phyloP scores from a whole-genome alignment of 2,888 invertebrate genomes.

The Philaethria dido region DNA sequence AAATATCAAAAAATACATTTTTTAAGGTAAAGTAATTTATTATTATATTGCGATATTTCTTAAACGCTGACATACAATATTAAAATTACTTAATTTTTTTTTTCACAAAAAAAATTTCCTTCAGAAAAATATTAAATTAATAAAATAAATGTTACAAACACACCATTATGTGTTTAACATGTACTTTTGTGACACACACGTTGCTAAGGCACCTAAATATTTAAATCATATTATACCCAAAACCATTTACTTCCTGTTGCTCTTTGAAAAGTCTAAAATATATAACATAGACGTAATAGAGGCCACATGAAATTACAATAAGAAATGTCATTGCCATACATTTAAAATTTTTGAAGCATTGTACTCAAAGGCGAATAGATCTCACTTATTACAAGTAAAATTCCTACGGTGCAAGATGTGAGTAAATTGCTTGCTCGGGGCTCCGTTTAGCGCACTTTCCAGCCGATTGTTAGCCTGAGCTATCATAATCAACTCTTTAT shows the following conservation, averaged over 20 bases:
- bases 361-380: constrained; percentile 30
- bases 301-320: background rate
- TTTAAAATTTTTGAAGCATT: background rate
- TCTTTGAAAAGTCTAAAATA: background rate
- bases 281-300: background rate
- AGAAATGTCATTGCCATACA: background rate
- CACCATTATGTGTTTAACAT: too few relatives aligned
- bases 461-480: constrained; percentile 42
- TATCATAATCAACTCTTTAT: constrained; percentile 54
- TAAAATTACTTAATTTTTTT: too few relatives aligned
- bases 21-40: too few relatives aligned
- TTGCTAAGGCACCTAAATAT: background rate
- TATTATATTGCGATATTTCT: too few relatives aligned
- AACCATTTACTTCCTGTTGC: too few relatives aligned
- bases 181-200: too few relatives aligned
- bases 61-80: too few relatives aligned
- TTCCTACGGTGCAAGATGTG: constrained; percentile 47
- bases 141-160: too few relatives aligned
- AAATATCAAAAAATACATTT: too few relatives aligned
- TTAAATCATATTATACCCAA: too few relatives aligned
- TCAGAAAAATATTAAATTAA: too few relatives aligned
- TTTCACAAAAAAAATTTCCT: too few relatives aligned
- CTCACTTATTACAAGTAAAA: constrained; percentile 41
- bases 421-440: constrained; percentile 53
- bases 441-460: constrained; percentile 53